A percentile compares a stretch with the other conserved stretches of the same genome.
phyloP scores from a whole-genome alignment of 2,797 vertebrate species.

The Coregonus ussuriensis region DNA sequence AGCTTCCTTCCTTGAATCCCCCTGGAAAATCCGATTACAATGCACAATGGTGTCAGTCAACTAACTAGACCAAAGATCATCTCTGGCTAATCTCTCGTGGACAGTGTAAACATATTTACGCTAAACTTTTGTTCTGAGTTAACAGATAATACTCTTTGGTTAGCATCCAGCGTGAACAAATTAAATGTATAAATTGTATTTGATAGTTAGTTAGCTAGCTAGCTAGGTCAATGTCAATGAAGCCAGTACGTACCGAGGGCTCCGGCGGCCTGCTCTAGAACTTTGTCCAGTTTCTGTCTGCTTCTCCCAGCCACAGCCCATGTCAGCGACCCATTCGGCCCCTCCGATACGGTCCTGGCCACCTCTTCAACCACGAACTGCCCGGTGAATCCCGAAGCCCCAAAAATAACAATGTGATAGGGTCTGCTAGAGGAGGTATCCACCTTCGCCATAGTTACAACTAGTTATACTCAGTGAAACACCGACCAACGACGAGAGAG shows the following conservation, averaged over 20 bases:
- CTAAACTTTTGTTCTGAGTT: too few species aligned
- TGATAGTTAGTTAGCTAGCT: too few species aligned
- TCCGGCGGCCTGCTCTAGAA: constrained; percentile 81
- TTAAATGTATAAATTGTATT: too few species aligned
- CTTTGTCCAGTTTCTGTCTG: constrained; percentile 83
- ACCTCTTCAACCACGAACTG: constrained; percentile 92
- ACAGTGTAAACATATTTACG: too few species aligned
- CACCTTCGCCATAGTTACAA: constrained; percentile 71
- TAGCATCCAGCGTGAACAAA: background rate
- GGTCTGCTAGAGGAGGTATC: constrained; percentile 67
- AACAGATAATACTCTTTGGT: too few species aligned
- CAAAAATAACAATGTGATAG: constrained; percentile 87
- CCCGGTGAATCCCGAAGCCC: constrained; percentile 92
- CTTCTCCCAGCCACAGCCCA: constrained; percentile 92
- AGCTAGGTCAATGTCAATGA: background rate
- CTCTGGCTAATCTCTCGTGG: too few species aligned
- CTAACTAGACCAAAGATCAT: background rate
- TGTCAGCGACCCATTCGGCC: constrained; percentile 70
- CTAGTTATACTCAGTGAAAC: background rate
- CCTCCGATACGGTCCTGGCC: constrained; percentile 78
- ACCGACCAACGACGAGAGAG: too few species aligned
- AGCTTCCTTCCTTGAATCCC: background rate
- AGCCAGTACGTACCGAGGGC: constrained; percentile 76
- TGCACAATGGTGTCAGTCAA: background rate
- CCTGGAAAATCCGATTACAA: background rate